Base-by-base conservation (phyloP, 2,797 vertebrate species). In the Tadarida brasiliensis region DNA sequence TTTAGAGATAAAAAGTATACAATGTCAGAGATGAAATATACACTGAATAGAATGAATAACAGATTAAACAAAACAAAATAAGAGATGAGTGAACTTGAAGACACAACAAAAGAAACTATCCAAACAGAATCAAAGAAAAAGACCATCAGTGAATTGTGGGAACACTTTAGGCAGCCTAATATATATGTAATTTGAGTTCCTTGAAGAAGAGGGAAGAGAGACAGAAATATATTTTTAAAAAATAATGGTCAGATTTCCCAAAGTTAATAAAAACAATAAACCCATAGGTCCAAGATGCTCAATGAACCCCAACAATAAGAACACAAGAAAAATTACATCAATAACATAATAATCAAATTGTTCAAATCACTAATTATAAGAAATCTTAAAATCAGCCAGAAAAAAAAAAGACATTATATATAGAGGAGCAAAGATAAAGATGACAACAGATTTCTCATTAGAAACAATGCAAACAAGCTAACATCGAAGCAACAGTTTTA, bases 11-110 rank as follows among this genome's bases (percentile, higher is more conserved):
- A 80, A 86, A 93, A 74, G 8, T 81, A 35, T 35, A 82, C 47
- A 88, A 67, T 70, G 7, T 71, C 70, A 77, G 44, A 74, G 26
- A 96, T 65, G 26, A 94, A 91, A 96, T 87, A 78, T 61, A 83
- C 47, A 84, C 11, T 57, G 26, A 57, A 71, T 33, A 65, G 70
- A 73, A 91, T 77, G 83, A 91, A 83, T 0, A 3, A 65, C 26
- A 88, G 33, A 94, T 71, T 28, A 57, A 54, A 84, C 12, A 87
- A 78, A 94, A 65, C 35, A n/a, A 84, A 91, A 65, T n/a, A n/a
- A 90, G 35, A 73, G 47, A 90, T 67, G 74, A 90, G 33, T 59
- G 20, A 35, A 68, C 65, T 35, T 68, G 65, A 68, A 68, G 17
- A 68, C n/a, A 68, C n/a, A 91, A 95, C 59, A 54, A 94, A 47